These are phyloP conservation scores for Microctenopoma stevenorrisi DNA, from an alignment of 2,797 vertebrate species.

Conservation along the genomic window DNA sequence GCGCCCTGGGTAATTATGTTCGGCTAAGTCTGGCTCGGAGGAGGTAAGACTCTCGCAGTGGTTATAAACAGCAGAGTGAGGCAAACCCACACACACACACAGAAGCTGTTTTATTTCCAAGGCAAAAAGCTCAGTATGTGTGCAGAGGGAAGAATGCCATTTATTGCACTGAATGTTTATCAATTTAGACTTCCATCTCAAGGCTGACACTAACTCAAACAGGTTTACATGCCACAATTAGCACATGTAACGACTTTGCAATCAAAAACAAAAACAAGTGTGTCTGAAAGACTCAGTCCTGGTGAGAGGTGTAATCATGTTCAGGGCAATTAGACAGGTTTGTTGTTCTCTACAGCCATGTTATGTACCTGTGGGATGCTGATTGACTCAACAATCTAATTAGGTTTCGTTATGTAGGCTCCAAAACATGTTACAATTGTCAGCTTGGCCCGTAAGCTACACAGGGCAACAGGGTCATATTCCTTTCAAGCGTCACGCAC, in stretches of 20 bases:
- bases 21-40: constrained; percentile 66
- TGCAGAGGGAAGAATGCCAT: constrained; percentile 38
- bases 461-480: constrained; percentile 53
- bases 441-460: constrained; percentile 26
- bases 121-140: constrained; percentile 9
- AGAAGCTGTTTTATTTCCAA: constrained; percentile 46
- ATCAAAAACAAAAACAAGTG: constrained; percentile 79
- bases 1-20: constrained; percentile 76
- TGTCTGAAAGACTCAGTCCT: constrained; percentile 74
- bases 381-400: constrained; percentile 84
- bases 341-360: constrained; percentile 79
- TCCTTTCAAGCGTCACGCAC: constrained; percentile 27
- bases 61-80: constrained; percentile 61
- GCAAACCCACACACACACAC: constrained; percentile 7
- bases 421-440: constrained; percentile 58
- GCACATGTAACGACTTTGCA: constrained; percentile 72
- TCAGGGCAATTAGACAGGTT: constrained; percentile 81
- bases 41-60: constrained; percentile 63
- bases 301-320: constrained; percentile 82
- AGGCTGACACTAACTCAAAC: constrained; percentile 54
- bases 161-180: constrained; percentile 53
- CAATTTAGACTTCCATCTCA: constrained; percentile 49
- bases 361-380: constrained; percentile 81
- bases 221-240: constrained; percentile 71
- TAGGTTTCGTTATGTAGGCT: constrained; percentile 74